Base-by-base conservation (phyloP, 2,888 invertebrate genomes). In the Elegia similella region DNA sequence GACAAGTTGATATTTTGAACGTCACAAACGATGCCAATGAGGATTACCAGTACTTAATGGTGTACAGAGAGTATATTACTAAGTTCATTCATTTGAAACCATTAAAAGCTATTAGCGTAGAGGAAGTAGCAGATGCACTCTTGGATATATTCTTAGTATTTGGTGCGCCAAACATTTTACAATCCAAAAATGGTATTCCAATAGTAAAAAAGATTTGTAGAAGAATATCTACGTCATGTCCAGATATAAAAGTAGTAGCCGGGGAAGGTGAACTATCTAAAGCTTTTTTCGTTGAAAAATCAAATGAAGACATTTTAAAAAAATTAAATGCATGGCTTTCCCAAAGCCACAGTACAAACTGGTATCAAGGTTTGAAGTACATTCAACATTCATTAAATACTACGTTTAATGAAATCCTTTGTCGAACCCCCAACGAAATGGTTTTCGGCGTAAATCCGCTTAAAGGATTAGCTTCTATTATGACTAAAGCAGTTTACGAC, bases 111-210 rank as follows among this genome's bases (percentile, higher is more conserved):
- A 68, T 76, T 10, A 75, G 65, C 43, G 69, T 78, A 0, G 69
- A 75, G 1, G 81, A 80, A 52, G 73, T 72, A 2, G 76, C 75
- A 7, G 76, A 84, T 15, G 68, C 62, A 10, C 60, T 83, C 34
- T 60, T 84, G 50, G 81, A 77, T 17, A 80, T 84, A 61, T 84
- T 82, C 61, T 66, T 83, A 10, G 66, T 75, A 1, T 84, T 83
- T 48, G 84, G 84, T 13, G 77, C 82, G 2, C 83, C 84, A 13
- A 84, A 84, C 62, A 75, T 84, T 64, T 69, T 84, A 42, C 83
- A 81, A 62, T 82, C 80, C 0, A 81, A 81, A 60, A 84, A 84
- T 34, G 82, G 82, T 3, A 59, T 73, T 10, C 60, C 68, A 0
- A 65, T 83, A 6, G 62, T 72, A n/a, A 77, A 73, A 30, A 73